Evolutionary conservation across 2,888 invertebrate species (phyloP), one percentile per base, ranked within the genome.

Genomic region (Pterobdella sp.): DNA sequence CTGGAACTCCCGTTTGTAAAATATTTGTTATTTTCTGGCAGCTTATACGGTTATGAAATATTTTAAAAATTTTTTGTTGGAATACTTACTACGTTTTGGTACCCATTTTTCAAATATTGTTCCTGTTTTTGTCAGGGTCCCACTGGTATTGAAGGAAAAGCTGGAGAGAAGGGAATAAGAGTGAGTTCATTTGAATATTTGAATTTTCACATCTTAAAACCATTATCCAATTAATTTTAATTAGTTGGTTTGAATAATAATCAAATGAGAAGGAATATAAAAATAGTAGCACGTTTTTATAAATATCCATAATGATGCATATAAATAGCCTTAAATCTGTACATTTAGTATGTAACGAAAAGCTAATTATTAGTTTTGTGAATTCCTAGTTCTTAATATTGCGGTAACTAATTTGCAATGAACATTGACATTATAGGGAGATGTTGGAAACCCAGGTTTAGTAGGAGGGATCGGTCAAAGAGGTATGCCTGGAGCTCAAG

Each of bases 151-250:
- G 73, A 74, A 42, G 77, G 77, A 29, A 31, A 68, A 1, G 31
- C 67, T 14, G 78, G 78, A 63, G 75, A 74, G 32, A 77, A 76
- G 56, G 78, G 77, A 69, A 34, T 68, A n/a, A 73, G 70, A 71
- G 78, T 77, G 73, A 72, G 74, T 72, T 22, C 26, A 42, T 34
- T 60, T n/a, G 18, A 35, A 31, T 49, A 36, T 7, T 10, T 32
- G 26, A 49, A 37, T 26, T 68, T 1, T 68, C 65, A 10, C 66
- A 72, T 34, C 3, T 18, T 56, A 4, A 18, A 14, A 14, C 60
- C 3, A 14, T 56, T 26, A 56, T 42, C 18, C 42, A 42, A 14
- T 42, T 18, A 42, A 14, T 42, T 18, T 42, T 42, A 7, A 42
- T 42, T 42, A 7, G 18, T 42, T 42, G 7, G 18, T 42, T 42